Percentiles rank a stretch among this genome's conserved stretches.
phyloP scores from a whole-genome alignment of 35 echinoderm and acorn worm genomes.

The Ophioderma brevispina region DNA sequence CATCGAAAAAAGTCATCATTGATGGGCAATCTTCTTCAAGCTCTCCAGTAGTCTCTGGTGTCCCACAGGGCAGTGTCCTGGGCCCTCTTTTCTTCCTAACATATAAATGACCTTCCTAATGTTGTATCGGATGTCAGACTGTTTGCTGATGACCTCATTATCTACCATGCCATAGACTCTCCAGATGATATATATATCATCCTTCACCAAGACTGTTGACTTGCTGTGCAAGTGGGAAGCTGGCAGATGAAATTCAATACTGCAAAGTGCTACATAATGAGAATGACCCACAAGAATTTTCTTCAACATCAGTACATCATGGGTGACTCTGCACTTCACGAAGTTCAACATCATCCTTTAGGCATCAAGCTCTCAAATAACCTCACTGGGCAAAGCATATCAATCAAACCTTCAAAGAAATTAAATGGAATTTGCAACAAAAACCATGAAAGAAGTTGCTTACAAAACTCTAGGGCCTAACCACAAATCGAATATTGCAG shows the following conservation, averaged over 20 bases:
- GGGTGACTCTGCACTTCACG: not conserved
- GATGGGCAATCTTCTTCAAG: slow-evolving; percentile 36
- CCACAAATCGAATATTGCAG: not conserved
- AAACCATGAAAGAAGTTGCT: not conserved
- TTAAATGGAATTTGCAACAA: not conserved
- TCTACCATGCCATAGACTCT: not conserved
- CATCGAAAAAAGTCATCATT: slow-evolving; percentile 18
- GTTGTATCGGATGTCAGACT: slow-evolving; percentile 23
- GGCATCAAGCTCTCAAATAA: not conserved
- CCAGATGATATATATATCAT: not conserved
- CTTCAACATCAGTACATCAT: not conserved
- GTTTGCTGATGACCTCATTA: slow-evolving; percentile 46
- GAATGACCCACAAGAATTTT: not conserved
- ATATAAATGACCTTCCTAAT: slow-evolving; percentile 47
- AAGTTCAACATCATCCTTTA: not conserved
- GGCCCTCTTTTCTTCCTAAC: slow-evolving; percentile 30
- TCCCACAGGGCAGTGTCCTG: slow-evolving; percentile 38
- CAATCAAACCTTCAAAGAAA: not conserved
- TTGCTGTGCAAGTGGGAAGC: not conserved
- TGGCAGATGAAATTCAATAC: no score
- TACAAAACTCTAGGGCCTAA: not conserved
- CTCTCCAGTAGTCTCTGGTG: slow-evolving; percentile 26
- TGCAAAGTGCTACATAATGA: not conserved
- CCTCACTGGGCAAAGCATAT: not conserved
- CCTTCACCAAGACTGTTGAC: not conserved